Conservation (phyloP, 2,113 vertebrate species). For the Elachura formosa region DNA sequence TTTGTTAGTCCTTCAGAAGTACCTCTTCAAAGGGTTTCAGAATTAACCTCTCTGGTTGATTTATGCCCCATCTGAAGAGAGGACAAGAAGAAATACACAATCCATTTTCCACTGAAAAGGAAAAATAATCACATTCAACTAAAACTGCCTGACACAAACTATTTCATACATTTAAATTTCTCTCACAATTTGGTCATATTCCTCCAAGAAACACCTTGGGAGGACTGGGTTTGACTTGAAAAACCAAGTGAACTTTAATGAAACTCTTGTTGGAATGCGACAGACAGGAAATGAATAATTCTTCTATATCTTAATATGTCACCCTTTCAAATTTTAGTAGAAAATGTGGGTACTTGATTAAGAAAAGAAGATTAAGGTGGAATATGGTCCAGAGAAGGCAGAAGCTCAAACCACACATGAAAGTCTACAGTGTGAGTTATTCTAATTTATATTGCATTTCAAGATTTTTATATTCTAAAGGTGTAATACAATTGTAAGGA, state of each 20-base stretch:
- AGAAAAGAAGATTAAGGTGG: background rate
- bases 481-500: background rate
- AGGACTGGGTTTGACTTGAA: background rate
- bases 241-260: background rate
- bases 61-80: background rate
- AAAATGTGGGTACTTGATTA: background rate
- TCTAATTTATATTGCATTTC: background rate
- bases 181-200: background rate
- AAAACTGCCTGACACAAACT: background rate
- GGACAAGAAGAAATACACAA: background rate
- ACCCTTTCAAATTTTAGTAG: background rate
- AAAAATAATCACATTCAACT: background rate
- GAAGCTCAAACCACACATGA: background rate
- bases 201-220: fast-evolving
- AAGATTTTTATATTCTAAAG: background rate
- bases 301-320: background rate
- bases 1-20: background rate
- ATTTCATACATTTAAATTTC: background rate
- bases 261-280: background rate
- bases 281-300: background rate
- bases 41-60: background rate
- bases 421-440: background rate
- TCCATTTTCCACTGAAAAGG: background rate
- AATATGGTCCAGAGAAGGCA: background rate
- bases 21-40: background rate